Conservation (phyloP, 2,888 invertebrate genomes). For the Neoaliturus tenellus region DNA sequence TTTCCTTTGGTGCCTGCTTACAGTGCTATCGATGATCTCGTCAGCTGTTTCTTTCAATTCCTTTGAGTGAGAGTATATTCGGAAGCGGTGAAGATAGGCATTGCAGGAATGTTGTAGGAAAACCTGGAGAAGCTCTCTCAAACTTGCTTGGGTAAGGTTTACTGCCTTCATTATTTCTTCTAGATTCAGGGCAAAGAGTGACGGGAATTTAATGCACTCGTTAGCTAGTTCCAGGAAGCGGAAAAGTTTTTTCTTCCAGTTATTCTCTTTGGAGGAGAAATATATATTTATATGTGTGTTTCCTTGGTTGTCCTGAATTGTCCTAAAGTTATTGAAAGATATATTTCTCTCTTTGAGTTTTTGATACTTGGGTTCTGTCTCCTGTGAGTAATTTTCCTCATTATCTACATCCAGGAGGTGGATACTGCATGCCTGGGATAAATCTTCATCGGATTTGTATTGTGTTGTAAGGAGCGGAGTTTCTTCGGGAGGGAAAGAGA, state of each 20-base stretch:
- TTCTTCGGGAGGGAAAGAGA: conserved; percentile 19
- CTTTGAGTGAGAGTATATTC: background rate
- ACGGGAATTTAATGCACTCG: conserved; percentile 26
- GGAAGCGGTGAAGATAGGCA: conserved; percentile 24
- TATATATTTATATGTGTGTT: conserved; percentile 8
- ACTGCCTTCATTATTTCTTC: conserved; percentile 2
- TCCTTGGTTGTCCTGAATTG: background rate
- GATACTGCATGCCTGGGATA: background rate
- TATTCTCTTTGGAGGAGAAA: conserved; percentile 13
- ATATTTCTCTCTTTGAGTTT: background rate
- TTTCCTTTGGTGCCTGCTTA: conserved; percentile 1
- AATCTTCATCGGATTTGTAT: background rate
- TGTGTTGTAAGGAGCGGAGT: conserved; percentile 18
- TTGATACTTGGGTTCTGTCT: background rate
- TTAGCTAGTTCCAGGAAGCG: conserved; percentile 28
- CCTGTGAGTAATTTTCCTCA: background rate
- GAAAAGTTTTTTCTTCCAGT: background rate
- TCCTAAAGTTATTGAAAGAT: conserved; percentile 22
- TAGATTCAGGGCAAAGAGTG: conserved; percentile 11
- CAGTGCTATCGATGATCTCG: conserved; percentile 12
- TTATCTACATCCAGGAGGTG: background rate
- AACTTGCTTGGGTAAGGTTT: conserved; percentile 12
- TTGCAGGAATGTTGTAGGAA: conserved; percentile 31
- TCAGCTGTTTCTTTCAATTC: conserved; percentile 31
- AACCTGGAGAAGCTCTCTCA: conserved; percentile 37